phyloP scores from a whole-genome alignment of 1,140 invertebrate species.

The Bemisia tabaci region DNA sequence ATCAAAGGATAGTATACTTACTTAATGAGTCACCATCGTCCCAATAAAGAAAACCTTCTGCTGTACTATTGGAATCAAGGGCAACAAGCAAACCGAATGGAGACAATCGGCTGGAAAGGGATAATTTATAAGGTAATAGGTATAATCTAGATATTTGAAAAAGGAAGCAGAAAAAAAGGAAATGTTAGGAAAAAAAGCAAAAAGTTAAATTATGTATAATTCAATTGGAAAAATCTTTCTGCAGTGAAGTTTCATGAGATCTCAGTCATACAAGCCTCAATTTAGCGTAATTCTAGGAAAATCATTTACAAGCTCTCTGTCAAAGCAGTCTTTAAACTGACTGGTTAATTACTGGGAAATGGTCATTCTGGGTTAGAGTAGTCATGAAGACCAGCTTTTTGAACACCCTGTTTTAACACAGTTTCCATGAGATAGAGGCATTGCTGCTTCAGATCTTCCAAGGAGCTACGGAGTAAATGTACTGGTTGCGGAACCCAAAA shows the following conservation, averaged over 20 bases:
- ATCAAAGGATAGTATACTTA: too few relatives aligned
- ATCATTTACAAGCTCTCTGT: too few relatives aligned
- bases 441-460: too few relatives aligned
- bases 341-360: not conserved
- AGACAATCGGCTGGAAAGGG: conserved; percentile 32
- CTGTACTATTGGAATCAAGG: conserved; percentile 28
- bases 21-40: conserved; percentile 36
- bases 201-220: not conserved
- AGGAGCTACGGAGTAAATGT: too few relatives aligned
- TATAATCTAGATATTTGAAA: conserved; percentile 4
- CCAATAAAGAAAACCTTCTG: conserved; percentile 35
- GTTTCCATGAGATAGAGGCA: not conserved
- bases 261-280: too few relatives aligned
- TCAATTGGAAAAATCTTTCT: too few relatives aligned
- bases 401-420: not conserved
- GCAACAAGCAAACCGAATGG: conserved; percentile 34
- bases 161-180: not conserved
- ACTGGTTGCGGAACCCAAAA: too few relatives aligned
- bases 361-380: not conserved
- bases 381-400: not conserved
- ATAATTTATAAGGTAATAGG: not conserved
- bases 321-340: too few relatives aligned
- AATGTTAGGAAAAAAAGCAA: not conserved
- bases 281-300: too few relatives aligned
- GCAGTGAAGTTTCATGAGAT: too few relatives aligned